phyloP scores from a whole-genome alignment of 1,140 invertebrate species.

The Drosophila santomea region DNA sequence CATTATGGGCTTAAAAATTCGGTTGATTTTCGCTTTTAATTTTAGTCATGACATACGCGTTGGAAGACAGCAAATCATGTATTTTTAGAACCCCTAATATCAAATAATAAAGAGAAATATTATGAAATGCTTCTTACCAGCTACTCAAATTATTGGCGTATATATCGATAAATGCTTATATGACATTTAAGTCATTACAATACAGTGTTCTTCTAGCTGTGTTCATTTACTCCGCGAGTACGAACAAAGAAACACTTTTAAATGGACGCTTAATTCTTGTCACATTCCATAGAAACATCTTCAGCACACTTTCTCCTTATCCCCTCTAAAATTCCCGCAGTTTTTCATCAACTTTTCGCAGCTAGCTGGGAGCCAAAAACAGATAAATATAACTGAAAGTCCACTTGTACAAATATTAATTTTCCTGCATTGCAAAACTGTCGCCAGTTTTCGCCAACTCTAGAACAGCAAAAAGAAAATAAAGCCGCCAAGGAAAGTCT shows the following conservation, averaged over 20 bases:
- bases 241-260: background rate
- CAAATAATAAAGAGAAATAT: background rate
- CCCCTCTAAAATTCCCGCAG: constrained; percentile 16
- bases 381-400: constrained; percentile 42
- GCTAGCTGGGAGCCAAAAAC: constrained; percentile 30
- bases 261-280: constrained; percentile 48
- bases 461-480: constrained; percentile 17
- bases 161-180: no score
- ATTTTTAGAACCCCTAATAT: background rate
- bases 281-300: constrained; percentile 42
- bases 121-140: no score
- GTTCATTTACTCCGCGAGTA: no score
- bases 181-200: no score
- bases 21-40: constrained; percentile 5
- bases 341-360: constrained; percentile 57
- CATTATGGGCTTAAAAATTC: constrained; percentile 11
- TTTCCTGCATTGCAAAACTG: constrained; percentile 59
- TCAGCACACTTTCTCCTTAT: background rate
- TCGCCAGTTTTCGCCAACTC: constrained; percentile 34
- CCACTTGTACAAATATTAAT: constrained; percentile 66
- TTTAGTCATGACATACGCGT: constrained; percentile 2
- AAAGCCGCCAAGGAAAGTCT: constrained; percentile 7
- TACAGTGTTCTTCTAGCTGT: no score
- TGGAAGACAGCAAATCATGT: background rate
- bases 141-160: no score